Evolutionary conservation across 1,140 invertebrate species (phyloP).

Genomic region (Neodiprion lecontei): DNA sequence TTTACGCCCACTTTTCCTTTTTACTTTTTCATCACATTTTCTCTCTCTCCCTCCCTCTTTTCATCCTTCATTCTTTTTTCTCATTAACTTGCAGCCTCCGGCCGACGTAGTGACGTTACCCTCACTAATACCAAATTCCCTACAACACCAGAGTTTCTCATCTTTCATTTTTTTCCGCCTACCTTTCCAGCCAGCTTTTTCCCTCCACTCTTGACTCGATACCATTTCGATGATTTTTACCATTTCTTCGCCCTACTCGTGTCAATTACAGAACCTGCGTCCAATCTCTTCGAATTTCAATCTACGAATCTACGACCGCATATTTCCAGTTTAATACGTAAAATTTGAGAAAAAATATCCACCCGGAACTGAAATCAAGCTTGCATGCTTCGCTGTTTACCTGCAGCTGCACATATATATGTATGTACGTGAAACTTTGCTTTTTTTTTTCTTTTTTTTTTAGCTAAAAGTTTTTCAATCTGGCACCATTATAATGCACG

Average conservation of each 20-base stretch:
- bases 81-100: neutral
- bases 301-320: neutral
- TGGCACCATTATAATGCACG: slow-evolving; percentile 43
- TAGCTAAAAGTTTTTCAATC: slow-evolving; percentile 52
- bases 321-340: slow-evolving; percentile 6
- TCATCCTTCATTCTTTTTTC: neutral
- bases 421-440: neutral
- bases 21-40: no score
- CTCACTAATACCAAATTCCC: neutral
- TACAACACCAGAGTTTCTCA: neutral
- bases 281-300: no score
- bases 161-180: neutral
- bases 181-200: neutral
- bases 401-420: neutral
- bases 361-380: neutral
- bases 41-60: no score
- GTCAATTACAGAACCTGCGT: no score
- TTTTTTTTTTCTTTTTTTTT: neutral
- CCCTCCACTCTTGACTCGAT: neutral
- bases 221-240: slow-evolving; percentile 11
- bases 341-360: slow-evolving; percentile 20
- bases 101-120: neutral
- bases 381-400: neutral
- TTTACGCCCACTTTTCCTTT: no score
- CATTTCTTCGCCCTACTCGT: neutral